phyloP scores from a whole-genome alignment of 2,797 vertebrate genomes.

The Borostomias antarcticus region DNA sequence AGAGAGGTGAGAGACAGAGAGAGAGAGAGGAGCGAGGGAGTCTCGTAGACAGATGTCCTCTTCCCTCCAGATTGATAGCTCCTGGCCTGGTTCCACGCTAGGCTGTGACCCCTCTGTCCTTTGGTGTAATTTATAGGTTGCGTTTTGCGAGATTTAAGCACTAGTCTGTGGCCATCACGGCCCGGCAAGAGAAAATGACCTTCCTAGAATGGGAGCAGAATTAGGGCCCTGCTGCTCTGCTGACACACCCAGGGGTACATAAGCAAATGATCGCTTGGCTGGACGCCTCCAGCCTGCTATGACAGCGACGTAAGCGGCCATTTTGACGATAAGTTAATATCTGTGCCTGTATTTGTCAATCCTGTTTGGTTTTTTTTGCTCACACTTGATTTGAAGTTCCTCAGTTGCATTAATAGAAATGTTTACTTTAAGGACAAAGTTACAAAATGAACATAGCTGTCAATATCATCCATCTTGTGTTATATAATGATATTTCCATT shows the following conservation, averaged over 20 bases:
- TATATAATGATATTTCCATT: background rate
- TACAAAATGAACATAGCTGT: background rate
- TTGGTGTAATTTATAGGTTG: slow-evolving; percentile 81
- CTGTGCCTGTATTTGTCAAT: background rate
- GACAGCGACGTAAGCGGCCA: background rate
- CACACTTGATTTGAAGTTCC: slow-evolving; percentile 1
- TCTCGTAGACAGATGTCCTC: slow-evolving; percentile 81
- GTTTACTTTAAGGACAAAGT: background rate
- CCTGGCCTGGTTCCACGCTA: slow-evolving; percentile 77
- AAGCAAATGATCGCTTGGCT: slow-evolving; percentile 46
- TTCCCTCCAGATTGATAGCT: slow-evolving; percentile 78
- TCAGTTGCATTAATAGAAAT: background rate
- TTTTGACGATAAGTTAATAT: slow-evolving; percentile 19
- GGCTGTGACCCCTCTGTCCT: slow-evolving; percentile 80
- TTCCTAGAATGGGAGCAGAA: slow-evolving; percentile 68
- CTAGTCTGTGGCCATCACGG: slow-evolving; percentile 75
- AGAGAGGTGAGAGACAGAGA: slow-evolving; percentile 27
- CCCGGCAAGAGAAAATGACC: slow-evolving; percentile 68
- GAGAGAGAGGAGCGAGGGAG: slow-evolving; percentile 66
- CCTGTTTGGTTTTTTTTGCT: slow-evolving; percentile 1
- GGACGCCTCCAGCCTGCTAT: slow-evolving; percentile 35
- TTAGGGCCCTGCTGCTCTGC: slow-evolving; percentile 61
- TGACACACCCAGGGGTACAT: slow-evolving; percentile 50
- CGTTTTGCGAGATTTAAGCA: slow-evolving; percentile 80
- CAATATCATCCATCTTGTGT: background rate